These are phyloP conservation scores for Cydia strobilella DNA, from an alignment of 1,140 invertebrate species.

Conservation along the genomic window DNA sequence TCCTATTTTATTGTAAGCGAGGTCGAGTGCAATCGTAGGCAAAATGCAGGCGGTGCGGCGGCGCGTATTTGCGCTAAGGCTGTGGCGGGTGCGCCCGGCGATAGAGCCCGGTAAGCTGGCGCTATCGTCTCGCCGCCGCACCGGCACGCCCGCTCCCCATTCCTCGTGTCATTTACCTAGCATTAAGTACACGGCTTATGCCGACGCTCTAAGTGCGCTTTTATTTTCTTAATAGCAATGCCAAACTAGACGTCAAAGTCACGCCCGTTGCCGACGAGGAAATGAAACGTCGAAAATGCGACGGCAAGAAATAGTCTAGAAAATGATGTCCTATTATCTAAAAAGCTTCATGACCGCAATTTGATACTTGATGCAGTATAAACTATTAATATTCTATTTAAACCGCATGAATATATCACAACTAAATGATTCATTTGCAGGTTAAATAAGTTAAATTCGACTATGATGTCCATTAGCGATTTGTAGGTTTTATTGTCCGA, in stretches of 20 bases:
- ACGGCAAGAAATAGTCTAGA: conserved; percentile 3
- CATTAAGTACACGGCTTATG: conserved; percentile 24
- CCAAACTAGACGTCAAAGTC: conserved; percentile 7
- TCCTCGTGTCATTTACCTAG: conserved; percentile 30
- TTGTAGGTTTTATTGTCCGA: conserved; percentile 39
- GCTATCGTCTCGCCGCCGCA: conserved; percentile 20
- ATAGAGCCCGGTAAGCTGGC: conserved; percentile 20
- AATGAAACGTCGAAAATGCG: conserved; percentile 19
- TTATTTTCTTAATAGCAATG: conserved; percentile 19
- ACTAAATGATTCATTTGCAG: conserved; percentile 3
- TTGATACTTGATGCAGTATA: neutral
- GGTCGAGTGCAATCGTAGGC: conserved; percentile 16
- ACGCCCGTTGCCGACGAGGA: neutral
- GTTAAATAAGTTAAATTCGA: conserved; percentile 40
- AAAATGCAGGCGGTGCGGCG: conserved; percentile 17
- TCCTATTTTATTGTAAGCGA: conserved; percentile 23
- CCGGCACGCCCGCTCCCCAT: conserved; percentile 17
- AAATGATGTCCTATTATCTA: neutral
- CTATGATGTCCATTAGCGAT: conserved; percentile 46
- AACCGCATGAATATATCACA: conserved; percentile 8
- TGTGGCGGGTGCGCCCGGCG: conserved; percentile 19
- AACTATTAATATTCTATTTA: conserved; percentile 14
- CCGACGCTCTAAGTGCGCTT: conserved; percentile 10
- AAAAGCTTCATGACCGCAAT: conserved; percentile 9
- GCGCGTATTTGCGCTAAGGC: conserved; percentile 25